Conservation (phyloP, 2,113 vertebrate genomes). For the Fregetta grallaria region DNA sequence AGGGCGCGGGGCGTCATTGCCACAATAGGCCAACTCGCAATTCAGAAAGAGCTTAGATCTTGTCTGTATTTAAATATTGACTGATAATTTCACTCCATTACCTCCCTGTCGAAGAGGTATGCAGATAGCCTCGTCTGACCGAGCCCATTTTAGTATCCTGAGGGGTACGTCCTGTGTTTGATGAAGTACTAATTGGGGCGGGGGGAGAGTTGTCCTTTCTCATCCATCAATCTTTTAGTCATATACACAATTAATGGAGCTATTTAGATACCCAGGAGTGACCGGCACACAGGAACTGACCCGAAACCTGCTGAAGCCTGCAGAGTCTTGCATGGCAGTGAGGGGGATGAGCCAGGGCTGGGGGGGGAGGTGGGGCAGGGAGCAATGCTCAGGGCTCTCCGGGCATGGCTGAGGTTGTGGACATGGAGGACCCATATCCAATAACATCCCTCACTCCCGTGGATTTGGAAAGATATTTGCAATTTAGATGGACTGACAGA, state of each 20-base stretch:
- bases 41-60: constrained; percentile 57
- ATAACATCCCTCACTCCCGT: neutral
- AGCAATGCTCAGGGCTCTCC: neutral
- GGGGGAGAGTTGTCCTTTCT: neutral
- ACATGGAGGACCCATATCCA: fast-evolving
- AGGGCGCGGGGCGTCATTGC: neutral
- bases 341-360: fast-evolving
- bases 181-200: constrained; percentile 23
- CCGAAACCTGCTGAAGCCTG: neutral
- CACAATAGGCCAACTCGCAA: constrained; percentile 15
- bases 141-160: neutral
- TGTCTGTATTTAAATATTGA: constrained; percentile 68
- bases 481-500: neutral
- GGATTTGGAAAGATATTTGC: neutral
- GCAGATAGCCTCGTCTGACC: neutral
- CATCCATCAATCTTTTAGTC: constrained; percentile 34
- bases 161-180: neutral
- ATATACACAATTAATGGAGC: neutral
- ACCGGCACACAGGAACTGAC: neutral
- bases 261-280: neutral
- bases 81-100: constrained; percentile 63
- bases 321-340: neutral
- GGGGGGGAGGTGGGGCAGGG: neutral
- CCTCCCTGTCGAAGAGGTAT: constrained; percentile 16
- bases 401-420: neutral